Evolutionary conservation across 2,113 vertebrate genomes (phyloP).

Genomic region (Lepus europaeus): DNA sequence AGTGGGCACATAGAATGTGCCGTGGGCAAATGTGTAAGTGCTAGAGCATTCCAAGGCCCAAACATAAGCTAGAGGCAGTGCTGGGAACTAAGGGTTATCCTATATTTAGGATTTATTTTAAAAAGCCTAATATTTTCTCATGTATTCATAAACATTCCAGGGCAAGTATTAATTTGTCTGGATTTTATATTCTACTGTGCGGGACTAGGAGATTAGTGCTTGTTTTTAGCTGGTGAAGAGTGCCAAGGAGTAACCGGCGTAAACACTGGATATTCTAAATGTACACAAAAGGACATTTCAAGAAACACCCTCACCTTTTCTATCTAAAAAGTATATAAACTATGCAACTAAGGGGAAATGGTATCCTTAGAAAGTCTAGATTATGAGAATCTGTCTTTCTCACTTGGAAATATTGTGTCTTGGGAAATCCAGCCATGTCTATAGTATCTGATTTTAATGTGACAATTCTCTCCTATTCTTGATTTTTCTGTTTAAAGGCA

Average conservation of each 20-base stretch:
- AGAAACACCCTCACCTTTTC: conserved; percentile 24
- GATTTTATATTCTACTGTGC: neutral
- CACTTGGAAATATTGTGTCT: conserved; percentile 75
- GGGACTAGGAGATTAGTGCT: neutral
- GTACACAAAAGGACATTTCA: neutral
- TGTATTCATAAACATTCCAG: conserved; percentile 1
- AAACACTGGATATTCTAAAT: conserved; percentile 18
- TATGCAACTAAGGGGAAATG: conserved; percentile 29
- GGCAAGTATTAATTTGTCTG: neutral
- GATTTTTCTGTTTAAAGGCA: conserved; percentile 79
- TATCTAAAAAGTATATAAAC: conserved; percentile 50
- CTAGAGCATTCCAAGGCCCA: neutral
- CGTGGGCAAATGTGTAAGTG: neutral
- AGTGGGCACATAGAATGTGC: neutral
- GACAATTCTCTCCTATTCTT: conserved; percentile 74
- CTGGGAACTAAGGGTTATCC: neutral
- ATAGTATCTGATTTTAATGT: conserved; percentile 59
- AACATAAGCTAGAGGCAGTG: neutral
- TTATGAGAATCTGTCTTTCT: conserved; percentile 64
- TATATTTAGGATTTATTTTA: neutral
- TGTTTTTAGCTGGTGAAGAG: conserved; percentile 28
- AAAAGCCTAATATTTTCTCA: neutral
- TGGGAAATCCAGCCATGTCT: conserved; percentile 62
- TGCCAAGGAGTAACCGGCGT: neutral
- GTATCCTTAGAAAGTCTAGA: neutral